Evolutionary conservation across 2,888 invertebrate genomes (phyloP).

Genomic region (Drosophila flavopinicola): DNA sequence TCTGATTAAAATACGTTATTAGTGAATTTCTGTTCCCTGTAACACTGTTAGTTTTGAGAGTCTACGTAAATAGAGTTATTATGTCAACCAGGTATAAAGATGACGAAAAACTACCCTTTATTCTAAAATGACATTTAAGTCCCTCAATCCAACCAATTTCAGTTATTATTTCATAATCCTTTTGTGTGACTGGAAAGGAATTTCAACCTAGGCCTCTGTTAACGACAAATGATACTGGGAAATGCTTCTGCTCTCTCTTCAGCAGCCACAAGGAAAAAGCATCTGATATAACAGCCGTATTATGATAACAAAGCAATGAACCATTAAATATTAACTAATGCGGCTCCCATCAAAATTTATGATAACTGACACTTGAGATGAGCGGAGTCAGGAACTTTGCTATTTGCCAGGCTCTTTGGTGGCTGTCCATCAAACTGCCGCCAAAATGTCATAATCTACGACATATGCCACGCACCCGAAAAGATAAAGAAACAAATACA

Average conservation of each 20-base stretch:
- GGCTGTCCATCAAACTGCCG: conserved; percentile 49
- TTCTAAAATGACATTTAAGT: not conserved
- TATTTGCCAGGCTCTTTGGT: conserved; percentile 10
- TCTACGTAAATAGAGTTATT: too few species aligned
- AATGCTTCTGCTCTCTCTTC: not conserved
- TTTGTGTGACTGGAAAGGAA: not conserved
- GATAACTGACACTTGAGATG: conserved; percentile 43
- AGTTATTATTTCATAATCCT: not conserved
- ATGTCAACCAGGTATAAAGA: too few species aligned
- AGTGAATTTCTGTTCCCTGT: too few species aligned
- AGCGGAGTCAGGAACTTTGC: conserved; percentile 8
- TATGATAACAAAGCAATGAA: conserved; percentile 31
- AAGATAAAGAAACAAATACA: conserved; percentile 1
- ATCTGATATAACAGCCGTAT: conserved; percentile 11
- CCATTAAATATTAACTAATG: conserved; percentile 66
- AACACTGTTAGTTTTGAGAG: too few species aligned
- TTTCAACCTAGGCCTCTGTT: conserved; percentile 6
- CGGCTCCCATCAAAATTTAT: conserved; percentile 47
- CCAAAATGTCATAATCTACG: conserved; percentile 74
- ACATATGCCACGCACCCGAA: conserved; percentile 56
- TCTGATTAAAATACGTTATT: too few species aligned
- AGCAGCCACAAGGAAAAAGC: conserved; percentile 7
- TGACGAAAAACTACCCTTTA: not conserved
- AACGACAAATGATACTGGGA: conserved; percentile 4
- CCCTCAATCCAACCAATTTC: not conserved